Conservation (phyloP, 1,140 invertebrate genomes). For the Nomia melanderi region DNA sequence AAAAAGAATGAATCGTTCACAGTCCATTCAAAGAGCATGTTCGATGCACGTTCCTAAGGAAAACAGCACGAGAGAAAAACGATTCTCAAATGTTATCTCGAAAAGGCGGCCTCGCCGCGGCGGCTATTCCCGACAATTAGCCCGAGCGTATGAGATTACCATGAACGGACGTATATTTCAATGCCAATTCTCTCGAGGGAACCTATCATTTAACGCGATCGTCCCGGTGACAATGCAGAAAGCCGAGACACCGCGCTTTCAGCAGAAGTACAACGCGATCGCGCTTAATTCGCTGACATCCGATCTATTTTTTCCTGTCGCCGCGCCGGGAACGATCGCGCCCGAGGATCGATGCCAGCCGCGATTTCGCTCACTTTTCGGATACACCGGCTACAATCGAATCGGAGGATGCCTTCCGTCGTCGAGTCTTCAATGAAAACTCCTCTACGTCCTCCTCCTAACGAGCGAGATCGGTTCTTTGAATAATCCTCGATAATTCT, state of each 20-base stretch:
- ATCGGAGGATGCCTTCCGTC: too few species aligned
- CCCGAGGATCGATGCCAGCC: not conserved
- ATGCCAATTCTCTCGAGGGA: conserved; percentile 2
- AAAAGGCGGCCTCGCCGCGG: not conserved
- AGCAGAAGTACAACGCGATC: not conserved
- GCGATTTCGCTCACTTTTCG: too few species aligned
- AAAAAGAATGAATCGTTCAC: too few species aligned
- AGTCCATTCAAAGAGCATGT: too few species aligned
- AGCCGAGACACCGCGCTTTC: not conserved
- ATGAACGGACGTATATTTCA: conserved; percentile 12
- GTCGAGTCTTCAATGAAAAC: not conserved
- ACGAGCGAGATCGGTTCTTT: not conserved
- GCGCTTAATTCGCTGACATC: conserved; percentile 23
- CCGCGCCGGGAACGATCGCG: not conserved
- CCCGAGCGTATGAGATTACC: conserved; percentile 2
- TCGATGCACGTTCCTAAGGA: too few species aligned
- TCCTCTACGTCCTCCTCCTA: not conserved
- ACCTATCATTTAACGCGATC: conserved; percentile 12
- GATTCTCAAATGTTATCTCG: too few species aligned
- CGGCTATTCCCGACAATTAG: conserved; percentile 4
- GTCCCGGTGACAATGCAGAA: conserved; percentile 13
- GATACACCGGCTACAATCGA: too few species aligned
- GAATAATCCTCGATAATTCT: not conserved
- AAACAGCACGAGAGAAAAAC: too few species aligned
- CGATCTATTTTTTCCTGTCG: conserved; percentile 29